Evolutionary conservation across 2,113 vertebrate species (phyloP), one percentile per base, ranked within the genome.

Genomic region (Fulmarus glacialis): DNA sequence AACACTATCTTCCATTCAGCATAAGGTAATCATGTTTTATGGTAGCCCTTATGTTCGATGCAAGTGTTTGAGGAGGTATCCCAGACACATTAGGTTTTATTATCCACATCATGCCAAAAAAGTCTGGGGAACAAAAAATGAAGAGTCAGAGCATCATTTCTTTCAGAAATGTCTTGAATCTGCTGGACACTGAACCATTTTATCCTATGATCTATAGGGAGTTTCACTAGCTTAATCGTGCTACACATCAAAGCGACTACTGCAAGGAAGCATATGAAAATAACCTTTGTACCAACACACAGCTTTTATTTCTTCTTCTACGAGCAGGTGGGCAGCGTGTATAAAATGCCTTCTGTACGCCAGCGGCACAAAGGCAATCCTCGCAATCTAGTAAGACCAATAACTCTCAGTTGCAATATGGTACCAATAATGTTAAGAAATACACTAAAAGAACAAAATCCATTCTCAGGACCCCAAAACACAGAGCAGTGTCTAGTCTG

Each of bases 41-140:
- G n/a, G 74, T 15, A 75, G 64, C 66, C 18, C 32, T 67, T 63
- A n/a, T 0, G 4, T 9, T 87, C 4, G 0, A 7, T 8, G 36
- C 12, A 29, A 2, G 2, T 2, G 2, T 62, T 48, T 45, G 18
- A 73, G 58, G 30, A 62, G 38, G 30, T 6, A 64, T 10, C 24
- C n/a, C 70, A 45, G 63, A 52, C 43, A 72, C 22, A 12, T 8
- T 0, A n/a, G 26, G 32, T 48, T 77, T 72, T 30, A 29, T 60
- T 52, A 83, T 1, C 60, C 20, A 22, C 0, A 0, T 15, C 9
- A 19, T 2, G 24, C 9, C 45, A 60, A 52, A 71, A 70, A 62
- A 12, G 55, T 38, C 72, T 29, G 23, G 60, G 58, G 50, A 87
- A 42, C 20, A 75, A 83, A 59, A 88, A 40, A 9, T 1, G 19